Evolutionary conservation across 2,797 vertebrate species (phyloP).

Genomic region (Sphaeramia orbicularis): DNA sequence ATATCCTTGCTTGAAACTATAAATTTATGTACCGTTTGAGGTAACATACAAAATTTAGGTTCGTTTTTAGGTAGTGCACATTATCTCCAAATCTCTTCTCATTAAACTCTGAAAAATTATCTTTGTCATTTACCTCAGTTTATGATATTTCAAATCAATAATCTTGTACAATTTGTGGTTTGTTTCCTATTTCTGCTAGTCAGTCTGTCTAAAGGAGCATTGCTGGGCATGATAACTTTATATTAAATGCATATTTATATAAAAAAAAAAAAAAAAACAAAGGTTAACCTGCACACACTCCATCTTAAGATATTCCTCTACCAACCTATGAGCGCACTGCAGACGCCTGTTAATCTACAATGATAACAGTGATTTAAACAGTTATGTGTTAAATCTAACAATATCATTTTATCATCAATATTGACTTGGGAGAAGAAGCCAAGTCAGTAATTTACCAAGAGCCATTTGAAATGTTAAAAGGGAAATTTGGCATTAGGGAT

Average conservation of each 20-base stretch:
- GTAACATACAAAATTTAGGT: conserved; percentile 3
- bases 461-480: not conserved
- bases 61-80: not conserved
- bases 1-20: not conserved
- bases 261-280: too few species aligned
- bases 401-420: not conserved
- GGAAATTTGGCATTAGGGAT: not conserved
- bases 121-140: conserved; percentile 7
- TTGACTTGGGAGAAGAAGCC: not conserved
- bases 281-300: too few species aligned
- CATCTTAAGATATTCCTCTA: too few species aligned
- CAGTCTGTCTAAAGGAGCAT: too few species aligned
- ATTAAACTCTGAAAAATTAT: conserved; percentile 13
- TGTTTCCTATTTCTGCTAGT: too few species aligned
- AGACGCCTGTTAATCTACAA: not conserved
- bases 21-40: not conserved
- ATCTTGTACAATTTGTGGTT: too few species aligned
- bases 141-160: not conserved
- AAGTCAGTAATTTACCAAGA: too few species aligned
- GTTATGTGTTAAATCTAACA: not conserved
- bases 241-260: too few species aligned
- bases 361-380: not conserved
- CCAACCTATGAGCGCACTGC: not conserved
- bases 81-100: not conserved
- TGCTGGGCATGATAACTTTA: too few species aligned